phyloP scores from a whole-genome alignment of 1,140 invertebrate genomes.

The Mactra quadrangularis region DNA sequence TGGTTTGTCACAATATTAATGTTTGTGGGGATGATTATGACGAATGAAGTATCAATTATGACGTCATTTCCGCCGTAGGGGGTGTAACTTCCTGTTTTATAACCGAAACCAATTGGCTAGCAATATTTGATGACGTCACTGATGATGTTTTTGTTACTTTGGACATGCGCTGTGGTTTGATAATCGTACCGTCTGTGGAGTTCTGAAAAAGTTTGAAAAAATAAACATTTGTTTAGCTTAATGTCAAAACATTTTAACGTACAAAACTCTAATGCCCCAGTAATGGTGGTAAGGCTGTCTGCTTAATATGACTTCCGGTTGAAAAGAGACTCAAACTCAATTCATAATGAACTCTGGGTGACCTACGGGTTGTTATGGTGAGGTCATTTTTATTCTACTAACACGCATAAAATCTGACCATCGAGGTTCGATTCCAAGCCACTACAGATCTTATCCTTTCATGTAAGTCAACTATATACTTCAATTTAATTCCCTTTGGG shows the following conservation, averaged over 20 bases:
- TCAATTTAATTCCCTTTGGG: no score
- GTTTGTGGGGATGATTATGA: neutral
- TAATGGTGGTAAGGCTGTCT: no score
- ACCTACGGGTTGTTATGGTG: neutral
- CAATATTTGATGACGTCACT: constrained; percentile 3
- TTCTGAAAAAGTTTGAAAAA: constrained; percentile 13
- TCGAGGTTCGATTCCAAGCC: no score
- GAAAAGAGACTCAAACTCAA: neutral
- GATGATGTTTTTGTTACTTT: constrained; percentile 17
- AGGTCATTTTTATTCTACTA: neutral
- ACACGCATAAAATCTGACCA: no score
- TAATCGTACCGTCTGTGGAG: constrained; percentile 22
- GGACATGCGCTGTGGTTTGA: constrained; percentile 18
- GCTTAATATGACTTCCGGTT: neutral
- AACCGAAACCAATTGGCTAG: neutral
- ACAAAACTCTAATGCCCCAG: no score
- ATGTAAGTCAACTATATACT: no score
- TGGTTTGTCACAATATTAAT: neutral
- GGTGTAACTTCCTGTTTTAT: neutral
- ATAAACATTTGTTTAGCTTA: no score
- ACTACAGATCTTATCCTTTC: no score
- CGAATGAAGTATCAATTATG: neutral
- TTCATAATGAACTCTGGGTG: no score
- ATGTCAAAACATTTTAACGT: no score
- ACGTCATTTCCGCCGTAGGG: neutral